A percentile compares a stretch with the other conserved stretches of the same genome.
These are phyloP conservation scores for Plebejus melissa DNA, from an alignment of 2,888 invertebrate genomes.

Conservation along the genomic window DNA sequence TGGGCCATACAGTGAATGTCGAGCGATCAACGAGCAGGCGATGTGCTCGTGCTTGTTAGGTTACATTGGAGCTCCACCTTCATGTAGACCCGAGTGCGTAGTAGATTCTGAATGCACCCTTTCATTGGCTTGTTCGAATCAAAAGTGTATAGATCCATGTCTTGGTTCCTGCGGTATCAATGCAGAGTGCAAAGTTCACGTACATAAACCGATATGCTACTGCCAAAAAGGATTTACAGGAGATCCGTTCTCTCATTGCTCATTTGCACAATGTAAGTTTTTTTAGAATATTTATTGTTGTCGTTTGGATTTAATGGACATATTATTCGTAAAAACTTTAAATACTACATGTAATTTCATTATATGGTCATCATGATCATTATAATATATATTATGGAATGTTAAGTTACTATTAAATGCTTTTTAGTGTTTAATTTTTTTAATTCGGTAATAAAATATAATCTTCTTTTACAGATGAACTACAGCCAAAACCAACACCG, in stretches of 20 bases:
- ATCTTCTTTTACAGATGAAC: constrained; percentile 47
- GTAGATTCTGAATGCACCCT: constrained; percentile 89
- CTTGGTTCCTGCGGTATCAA: constrained; percentile 87
- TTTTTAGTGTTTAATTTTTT: not conserved
- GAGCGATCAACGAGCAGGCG: constrained; percentile 75
- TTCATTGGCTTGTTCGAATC: constrained; percentile 86
- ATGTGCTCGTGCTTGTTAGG: constrained; percentile 88
- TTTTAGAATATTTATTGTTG: not conserved
- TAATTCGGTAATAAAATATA: not conserved
- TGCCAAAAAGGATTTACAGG: constrained; percentile 86
- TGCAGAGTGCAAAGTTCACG: constrained; percentile 87
- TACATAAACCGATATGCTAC: constrained; percentile 91
- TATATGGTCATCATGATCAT: not conserved
- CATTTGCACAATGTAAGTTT: constrained; percentile 52
- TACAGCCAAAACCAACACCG: constrained; percentile 61
- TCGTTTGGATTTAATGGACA: not conserved
- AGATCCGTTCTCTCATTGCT: constrained; percentile 88
- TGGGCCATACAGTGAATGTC: constrained; percentile 87
- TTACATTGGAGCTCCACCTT: constrained; percentile 85
- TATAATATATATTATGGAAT: not conserved
- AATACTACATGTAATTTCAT: not conserved
- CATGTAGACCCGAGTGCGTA: constrained; percentile 90
- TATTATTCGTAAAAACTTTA: not conserved
- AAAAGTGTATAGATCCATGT: constrained; percentile 90
- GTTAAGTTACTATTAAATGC: not conserved